These are phyloP conservation scores for Oceanites oceanicus DNA, from an alignment of 2,113 vertebrate genomes.

Conservation along the genomic window DNA sequence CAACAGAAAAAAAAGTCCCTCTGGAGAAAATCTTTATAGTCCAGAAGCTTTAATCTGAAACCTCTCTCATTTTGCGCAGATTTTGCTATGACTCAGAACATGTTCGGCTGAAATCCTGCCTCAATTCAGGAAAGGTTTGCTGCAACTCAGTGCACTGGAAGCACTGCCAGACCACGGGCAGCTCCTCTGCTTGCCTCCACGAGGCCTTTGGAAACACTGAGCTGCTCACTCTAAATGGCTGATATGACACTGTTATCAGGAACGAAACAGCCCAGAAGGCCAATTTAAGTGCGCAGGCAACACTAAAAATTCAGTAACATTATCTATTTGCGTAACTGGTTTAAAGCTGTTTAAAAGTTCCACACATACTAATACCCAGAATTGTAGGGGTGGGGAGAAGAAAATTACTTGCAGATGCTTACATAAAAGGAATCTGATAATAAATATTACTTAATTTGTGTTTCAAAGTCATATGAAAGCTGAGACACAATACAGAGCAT, in stretches of 20 bases:
- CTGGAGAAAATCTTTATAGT: neutral
- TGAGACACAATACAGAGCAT: neutral
- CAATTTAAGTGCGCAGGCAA: neutral
- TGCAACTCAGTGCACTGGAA: neutral
- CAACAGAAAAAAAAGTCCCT: neutral
- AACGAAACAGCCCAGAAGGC: neutral
- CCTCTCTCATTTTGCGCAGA: neutral
- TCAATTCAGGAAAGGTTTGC: neutral
- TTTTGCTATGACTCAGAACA: neutral
- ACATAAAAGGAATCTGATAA: neutral
- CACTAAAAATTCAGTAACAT: neutral
- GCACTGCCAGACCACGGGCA: neutral
- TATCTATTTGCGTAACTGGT: neutral
- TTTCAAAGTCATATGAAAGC: neutral
- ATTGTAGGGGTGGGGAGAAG: neutral
- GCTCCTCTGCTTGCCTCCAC: neutral
- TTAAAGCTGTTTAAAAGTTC: neutral
- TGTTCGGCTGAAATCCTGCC: neutral
- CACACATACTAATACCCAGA: neutral
- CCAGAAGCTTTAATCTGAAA: neutral
- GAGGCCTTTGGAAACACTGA: neutral
- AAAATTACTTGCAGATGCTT: neutral
- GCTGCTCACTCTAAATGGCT: neutral
- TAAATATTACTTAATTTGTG: neutral
- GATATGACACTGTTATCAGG: neutral